phyloP scores from a whole-genome alignment of 2,797 vertebrate genomes.

The Sphenodon punctatus region DNA sequence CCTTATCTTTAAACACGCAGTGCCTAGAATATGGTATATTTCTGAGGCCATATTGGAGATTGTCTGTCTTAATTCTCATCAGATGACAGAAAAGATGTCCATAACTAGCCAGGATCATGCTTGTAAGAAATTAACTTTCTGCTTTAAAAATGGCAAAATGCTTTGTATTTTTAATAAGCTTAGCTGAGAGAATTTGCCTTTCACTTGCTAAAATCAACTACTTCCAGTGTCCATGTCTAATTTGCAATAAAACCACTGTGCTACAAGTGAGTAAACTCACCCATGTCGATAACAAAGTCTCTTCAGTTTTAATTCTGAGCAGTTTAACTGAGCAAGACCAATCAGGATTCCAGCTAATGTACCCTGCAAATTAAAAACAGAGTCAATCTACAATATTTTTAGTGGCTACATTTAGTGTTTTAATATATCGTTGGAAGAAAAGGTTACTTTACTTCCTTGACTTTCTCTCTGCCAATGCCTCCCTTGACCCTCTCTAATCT shows the following conservation, averaged over 20 bases:
- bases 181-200: neutral
- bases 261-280: slow-evolving; percentile 66
- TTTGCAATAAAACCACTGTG: neutral
- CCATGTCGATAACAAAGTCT: slow-evolving; percentile 95
- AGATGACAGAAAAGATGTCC: neutral
- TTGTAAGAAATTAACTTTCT: neutral
- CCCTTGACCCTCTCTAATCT: too few species aligned
- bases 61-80: neutral
- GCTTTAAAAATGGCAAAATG: neutral
- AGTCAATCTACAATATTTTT: neutral
- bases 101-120: neutral
- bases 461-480: too few species aligned
- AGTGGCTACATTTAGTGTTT: neutral
- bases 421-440: neutral
- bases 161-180: neutral
- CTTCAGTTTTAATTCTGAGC: slow-evolving; percentile 94
- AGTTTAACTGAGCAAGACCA: slow-evolving; percentile 95
- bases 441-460: too few species aligned
- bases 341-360: slow-evolving; percentile 96
- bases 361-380: slow-evolving; percentile 78
- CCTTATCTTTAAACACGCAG: too few species aligned
- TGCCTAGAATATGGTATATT: neutral
- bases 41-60: neutral
- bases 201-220: neutral
- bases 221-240: neutral